phyloP scores from a whole-genome alignment of 2,797 vertebrate species.

The Anabas testudineus region DNA sequence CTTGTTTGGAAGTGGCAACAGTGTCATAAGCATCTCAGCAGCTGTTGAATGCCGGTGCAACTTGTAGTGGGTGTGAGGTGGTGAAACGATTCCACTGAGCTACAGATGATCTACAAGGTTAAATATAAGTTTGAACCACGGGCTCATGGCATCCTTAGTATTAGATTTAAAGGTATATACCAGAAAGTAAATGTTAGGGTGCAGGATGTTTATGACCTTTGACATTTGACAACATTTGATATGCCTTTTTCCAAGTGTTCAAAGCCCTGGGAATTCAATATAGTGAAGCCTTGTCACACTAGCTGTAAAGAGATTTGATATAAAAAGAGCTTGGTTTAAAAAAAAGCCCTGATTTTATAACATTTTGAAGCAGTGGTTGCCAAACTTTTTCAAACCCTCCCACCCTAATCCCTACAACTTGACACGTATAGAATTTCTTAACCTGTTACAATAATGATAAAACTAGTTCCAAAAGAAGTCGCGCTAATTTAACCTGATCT shows the following conservation, averaged over 20 bases:
- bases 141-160: neutral
- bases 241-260: constrained; percentile 40
- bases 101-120: neutral
- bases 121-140: neutral
- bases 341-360: neutral
- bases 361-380: neutral
- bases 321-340: neutral
- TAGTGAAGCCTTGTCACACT: constrained; percentile 5
- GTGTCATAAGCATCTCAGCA: neutral
- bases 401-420: neutral
- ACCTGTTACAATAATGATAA: neutral
- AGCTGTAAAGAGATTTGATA: constrained; percentile 1
- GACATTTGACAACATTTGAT: constrained; percentile 19
- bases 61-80: neutral
- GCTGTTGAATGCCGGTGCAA: neutral
- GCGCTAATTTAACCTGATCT: neutral
- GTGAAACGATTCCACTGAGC: neutral
- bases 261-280: constrained; percentile 28
- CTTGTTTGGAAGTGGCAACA: neutral
- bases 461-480: neutral
- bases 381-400: neutral
- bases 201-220: constrained; percentile 14
- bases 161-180: neutral
- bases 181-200: neutral
- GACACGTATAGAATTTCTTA: neutral